These are phyloP conservation scores for Mythimna impura DNA, from an alignment of 2,888 invertebrate genomes.

Conservation along the genomic window DNA sequence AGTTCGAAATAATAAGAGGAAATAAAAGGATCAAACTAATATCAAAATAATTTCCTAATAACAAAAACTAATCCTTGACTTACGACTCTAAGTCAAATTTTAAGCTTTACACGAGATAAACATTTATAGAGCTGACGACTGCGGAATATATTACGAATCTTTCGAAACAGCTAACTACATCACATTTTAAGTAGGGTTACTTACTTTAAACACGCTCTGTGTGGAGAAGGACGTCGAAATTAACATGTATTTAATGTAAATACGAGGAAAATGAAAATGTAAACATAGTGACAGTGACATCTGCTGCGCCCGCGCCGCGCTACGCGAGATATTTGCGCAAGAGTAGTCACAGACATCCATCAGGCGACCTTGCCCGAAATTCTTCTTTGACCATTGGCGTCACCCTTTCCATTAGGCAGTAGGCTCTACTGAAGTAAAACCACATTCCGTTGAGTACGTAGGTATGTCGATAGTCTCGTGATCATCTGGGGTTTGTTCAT, in stretches of 20 bases:
- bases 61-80: conserved; percentile 24
- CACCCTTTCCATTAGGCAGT: conserved; percentile 64
- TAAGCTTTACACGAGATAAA: conserved; percentile 56
- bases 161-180: conserved; percentile 51
- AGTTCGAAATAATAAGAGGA: background rate
- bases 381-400: conserved; percentile 73
- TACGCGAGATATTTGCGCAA: conserved; percentile 79
- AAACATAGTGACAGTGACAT: conserved; percentile 73
- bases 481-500: background rate
- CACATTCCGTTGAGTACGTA: conserved; percentile 44
- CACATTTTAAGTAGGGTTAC: conserved; percentile 56
- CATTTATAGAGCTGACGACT: conserved; percentile 57
- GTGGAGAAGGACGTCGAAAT: conserved; percentile 76
- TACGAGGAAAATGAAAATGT: conserved; percentile 79
- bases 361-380: conserved; percentile 87
- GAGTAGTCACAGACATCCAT: conserved; percentile 79
- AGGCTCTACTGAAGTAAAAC: conserved; percentile 51
- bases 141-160: conserved; percentile 58
- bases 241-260: conserved; percentile 80
- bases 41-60: conserved; percentile 10
- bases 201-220: conserved; percentile 58
- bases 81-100: conserved; percentile 38
- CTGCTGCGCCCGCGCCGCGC: conserved; percentile 26
- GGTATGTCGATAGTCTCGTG: background rate
- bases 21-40: conserved; percentile 1